Conservation (phyloP, 2,888 invertebrate genomes). For the Cenopis cana region DNA sequence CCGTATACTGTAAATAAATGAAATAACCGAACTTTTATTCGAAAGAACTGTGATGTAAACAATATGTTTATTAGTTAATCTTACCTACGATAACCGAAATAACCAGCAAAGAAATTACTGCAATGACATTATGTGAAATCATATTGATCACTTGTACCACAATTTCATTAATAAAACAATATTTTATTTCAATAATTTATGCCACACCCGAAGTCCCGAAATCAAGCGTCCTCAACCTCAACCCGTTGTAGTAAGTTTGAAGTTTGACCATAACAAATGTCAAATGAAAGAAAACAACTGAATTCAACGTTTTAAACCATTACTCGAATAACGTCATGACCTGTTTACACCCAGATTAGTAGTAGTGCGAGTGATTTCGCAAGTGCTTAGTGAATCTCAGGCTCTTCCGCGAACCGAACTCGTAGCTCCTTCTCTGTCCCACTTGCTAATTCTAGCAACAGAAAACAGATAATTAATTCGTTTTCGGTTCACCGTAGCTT, state of each 20-base stretch:
- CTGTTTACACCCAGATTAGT: slow-evolving; percentile 5
- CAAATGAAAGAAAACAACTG: too few relatives aligned
- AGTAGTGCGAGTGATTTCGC: too few relatives aligned
- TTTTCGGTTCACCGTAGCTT: too few relatives aligned
- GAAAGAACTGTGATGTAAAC: slow-evolving; percentile 7
- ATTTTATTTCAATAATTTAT: slow-evolving; percentile 28
- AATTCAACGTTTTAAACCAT: background rate
- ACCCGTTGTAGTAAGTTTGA: too few relatives aligned
- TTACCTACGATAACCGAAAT: slow-evolving; percentile 37
- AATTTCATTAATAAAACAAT: slow-evolving; percentile 2
- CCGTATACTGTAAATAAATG: slow-evolving; percentile 81
- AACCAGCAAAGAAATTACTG: slow-evolving; percentile 21
- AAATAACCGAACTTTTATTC: background rate
- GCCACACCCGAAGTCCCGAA: slow-evolving; percentile 38
- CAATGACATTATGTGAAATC: slow-evolving; percentile 28
- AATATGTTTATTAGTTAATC: background rate
- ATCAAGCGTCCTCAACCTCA: background rate
- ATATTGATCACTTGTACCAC: slow-evolving; percentile 21
- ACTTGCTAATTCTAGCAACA: too few relatives aligned
- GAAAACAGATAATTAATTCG: too few relatives aligned
- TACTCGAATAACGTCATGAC: background rate
- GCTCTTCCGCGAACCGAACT: too few relatives aligned
- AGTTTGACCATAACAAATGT: too few relatives aligned
- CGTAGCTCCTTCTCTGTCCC: too few relatives aligned
- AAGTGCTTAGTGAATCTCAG: too few relatives aligned